A percentile compares a stretch with the other conserved stretches of the same genome.
Evolutionary conservation across 2,888 invertebrate genomes (phyloP).

Genomic region (Ectobius pallidus): DNA sequence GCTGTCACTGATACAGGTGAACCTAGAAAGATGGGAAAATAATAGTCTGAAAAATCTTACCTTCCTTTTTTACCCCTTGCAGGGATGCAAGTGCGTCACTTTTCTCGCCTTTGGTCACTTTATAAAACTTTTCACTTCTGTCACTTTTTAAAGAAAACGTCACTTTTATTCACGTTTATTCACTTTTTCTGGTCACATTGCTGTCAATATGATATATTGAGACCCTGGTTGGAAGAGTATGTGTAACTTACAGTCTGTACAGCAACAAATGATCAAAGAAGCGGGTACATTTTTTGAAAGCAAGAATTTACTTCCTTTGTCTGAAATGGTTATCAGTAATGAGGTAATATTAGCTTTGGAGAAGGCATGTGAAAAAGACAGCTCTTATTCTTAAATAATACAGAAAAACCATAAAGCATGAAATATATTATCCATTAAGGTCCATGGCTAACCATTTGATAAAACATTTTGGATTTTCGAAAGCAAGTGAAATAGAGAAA

Average conservation of each 20-base stretch:
- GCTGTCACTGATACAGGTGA: too few species aligned
- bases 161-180: background rate
- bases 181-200: too few species aligned
- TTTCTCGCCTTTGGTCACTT: background rate
- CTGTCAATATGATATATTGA: too few species aligned
- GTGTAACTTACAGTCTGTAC: background rate
- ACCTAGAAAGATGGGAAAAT: too few species aligned
- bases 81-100: background rate
- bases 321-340: background rate
- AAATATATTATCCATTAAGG: background rate
- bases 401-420: background rate
- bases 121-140: background rate
- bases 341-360: background rate
- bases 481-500: too few species aligned
- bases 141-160: background rate
- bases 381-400: background rate
- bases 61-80: too few species aligned
- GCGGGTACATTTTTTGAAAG: background rate
- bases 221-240: too few species aligned
- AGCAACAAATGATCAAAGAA: background rate
- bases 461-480: too few species aligned
- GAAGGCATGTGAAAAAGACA: background rate
- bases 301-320: background rate
- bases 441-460: background rate
- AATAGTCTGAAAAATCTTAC: too few species aligned